These are phyloP conservation scores for Samia ricini DNA, from an alignment of 1,140 invertebrate genomes.

Conservation along the genomic window DNA sequence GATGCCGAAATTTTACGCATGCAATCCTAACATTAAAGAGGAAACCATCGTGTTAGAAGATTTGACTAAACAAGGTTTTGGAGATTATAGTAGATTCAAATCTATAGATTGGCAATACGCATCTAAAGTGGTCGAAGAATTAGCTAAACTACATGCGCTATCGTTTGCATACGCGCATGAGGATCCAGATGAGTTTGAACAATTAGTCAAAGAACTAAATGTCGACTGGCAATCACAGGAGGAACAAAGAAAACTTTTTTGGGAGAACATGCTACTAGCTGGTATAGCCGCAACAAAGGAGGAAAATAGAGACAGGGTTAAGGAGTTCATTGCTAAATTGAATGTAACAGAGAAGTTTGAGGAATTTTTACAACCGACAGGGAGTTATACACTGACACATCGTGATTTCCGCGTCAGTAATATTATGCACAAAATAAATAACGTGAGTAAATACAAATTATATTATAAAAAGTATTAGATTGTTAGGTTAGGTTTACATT, in stretches of 20 bases:
- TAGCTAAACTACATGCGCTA: constrained; percentile 30
- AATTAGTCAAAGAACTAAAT: constrained; percentile 9
- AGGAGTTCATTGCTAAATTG: constrained; percentile 5
- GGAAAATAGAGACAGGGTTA: constrained; percentile 14
- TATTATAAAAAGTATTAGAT: not conserved
- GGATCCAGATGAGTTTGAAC: constrained; percentile 15
- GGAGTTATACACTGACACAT: constrained; percentile 30
- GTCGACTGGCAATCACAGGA: not conserved
- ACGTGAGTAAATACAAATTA: constrained; percentile 25
- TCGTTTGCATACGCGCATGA: constrained; percentile 23
- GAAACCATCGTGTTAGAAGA: constrained; percentile 35
- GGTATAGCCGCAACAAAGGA: constrained; percentile 26
- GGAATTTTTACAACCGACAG: constrained; percentile 19
- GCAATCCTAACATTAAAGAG: constrained; percentile 24
- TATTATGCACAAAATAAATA: constrained; percentile 32
- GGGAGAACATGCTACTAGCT: not conserved
- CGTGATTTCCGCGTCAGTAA: constrained; percentile 47
- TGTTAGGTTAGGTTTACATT: too few relatives aligned
- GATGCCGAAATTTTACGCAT: constrained; percentile 15
- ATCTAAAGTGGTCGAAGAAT: constrained; percentile 16
- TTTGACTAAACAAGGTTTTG: constrained; percentile 19
- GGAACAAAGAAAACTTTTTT: not conserved
- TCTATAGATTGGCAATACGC: constrained; percentile 31
- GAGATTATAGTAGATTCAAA: constrained; percentile 26
- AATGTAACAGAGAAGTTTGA: constrained; percentile 10